Percentiles rank a stretch among this genome's conserved stretches.
These are phyloP conservation scores for Plebejus melissa DNA, from an alignment of 2,888 invertebrate genomes.

Conservation along the genomic window DNA sequence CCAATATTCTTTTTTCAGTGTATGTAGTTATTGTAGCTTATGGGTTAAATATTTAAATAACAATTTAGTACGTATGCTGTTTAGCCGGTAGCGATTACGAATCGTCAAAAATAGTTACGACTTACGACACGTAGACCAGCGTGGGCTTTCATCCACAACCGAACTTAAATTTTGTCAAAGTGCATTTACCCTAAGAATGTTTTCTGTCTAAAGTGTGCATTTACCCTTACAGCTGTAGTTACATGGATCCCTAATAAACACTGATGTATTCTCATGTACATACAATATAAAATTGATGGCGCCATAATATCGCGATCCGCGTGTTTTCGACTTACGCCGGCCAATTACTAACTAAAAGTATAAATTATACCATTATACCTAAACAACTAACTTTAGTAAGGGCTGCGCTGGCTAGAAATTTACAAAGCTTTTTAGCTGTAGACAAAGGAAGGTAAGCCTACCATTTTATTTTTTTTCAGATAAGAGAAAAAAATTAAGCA, in stretches of 20 bases:
- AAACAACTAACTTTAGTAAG: neutral
- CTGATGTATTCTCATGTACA: conserved; percentile 41
- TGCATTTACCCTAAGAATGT: neutral
- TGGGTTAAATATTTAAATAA: no score
- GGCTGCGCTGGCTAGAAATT: neutral
- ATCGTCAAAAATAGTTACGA: no score
- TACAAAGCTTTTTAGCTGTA: conserved; percentile 11
- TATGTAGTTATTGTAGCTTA: no score
- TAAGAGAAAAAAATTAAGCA: conserved; percentile 36
- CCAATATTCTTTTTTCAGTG: no score
- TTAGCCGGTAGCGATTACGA: no score
- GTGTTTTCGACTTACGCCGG: conserved; percentile 32
- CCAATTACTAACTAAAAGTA: conserved; percentile 29
- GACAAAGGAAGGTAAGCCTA: neutral
- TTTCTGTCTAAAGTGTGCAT: neutral
- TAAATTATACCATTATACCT: neutral
- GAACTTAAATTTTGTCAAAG: neutral
- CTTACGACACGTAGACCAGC: no score
- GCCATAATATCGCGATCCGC: conserved; percentile 38
- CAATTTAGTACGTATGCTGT: no score
- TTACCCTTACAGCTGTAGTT: neutral
- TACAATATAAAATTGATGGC: conserved; percentile 47
- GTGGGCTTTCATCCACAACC: no score
- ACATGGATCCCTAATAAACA: conserved; percentile 14
- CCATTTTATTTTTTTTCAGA: conserved; percentile 28